Base-by-base conservation (phyloP, 2,113 vertebrate genomes). In the Condylura cristata region DNA sequence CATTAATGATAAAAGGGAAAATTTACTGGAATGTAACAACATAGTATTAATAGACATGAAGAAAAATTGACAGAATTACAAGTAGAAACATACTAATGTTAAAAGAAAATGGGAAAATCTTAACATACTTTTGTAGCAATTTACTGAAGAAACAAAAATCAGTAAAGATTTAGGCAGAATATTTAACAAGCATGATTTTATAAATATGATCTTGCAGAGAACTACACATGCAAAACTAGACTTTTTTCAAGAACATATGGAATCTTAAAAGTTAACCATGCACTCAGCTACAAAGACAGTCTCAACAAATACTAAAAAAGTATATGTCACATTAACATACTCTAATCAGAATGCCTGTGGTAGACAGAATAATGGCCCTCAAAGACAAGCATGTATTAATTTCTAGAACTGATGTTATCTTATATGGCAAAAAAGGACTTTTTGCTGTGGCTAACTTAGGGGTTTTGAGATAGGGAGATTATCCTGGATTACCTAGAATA, bases 181-280 rank as follows among this genome's bases (percentile, higher is more conserved):
- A 65, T 34, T 71, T 85, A 82, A 65, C 41, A 70, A 88, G 41
- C 76, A 37, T 61, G 17, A 72, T 76, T 39, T 30, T 65, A 2
- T 51, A 86, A 93, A 65, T 41, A 61, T 53, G 9, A 86, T 80
- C 39, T 41, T 79, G 8, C 5, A 71, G 53, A 92, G 18, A 84
- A 79, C 20, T 75, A 93, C 22, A 92, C 44, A 81, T 13, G 34
- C 20, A 26, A 48, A 90, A 70, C n/a, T 37, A 86, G 12, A 53
- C 76, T 90, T 20, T 76, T 76, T 83, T 82, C 34, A 81, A 86
- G 28, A 20, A 90, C 32, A 48, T 39, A 74, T 0, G 6, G 17
- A 83, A 78, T 87, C 61, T 66, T 86, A 90, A 70, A 86, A 95
- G 70, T 24, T 72, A 88, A 65, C 32, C 8, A 86, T 20, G 16